phyloP scores from a whole-genome alignment of 2,888 invertebrate species.

The Mechanitis messenoides region DNA sequence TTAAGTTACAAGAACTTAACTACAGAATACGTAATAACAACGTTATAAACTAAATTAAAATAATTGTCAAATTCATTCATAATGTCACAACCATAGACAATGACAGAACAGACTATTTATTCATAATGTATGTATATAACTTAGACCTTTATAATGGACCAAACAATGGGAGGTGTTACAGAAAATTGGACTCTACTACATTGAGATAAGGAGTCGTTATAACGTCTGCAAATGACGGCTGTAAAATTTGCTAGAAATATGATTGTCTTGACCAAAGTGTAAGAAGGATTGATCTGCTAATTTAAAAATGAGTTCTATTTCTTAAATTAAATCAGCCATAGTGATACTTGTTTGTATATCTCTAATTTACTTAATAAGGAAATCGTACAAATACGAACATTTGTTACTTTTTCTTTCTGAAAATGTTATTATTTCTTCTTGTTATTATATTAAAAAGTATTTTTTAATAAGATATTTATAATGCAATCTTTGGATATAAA shows the following conservation, averaged over 20 bases:
- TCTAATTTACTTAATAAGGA: no score
- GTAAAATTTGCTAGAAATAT: constrained; percentile 34
- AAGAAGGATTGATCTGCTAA: constrained; percentile 16
- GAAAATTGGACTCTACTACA: constrained; percentile 30
- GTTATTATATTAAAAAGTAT: no score
- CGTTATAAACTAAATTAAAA: not conserved
- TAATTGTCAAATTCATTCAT: constrained; percentile 24
- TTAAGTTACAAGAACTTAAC: no score
- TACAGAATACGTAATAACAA: no score
- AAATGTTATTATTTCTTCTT: no score
- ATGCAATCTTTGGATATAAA: not conserved
- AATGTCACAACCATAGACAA: constrained; percentile 34
- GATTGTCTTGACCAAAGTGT: constrained; percentile 24
- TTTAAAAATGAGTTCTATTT: not conserved
- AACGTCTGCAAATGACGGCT: constrained; percentile 33
- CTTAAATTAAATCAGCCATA: no score
- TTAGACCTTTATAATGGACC: constrained; percentile 29
- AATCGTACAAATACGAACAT: no score
- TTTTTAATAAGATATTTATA: not conserved
- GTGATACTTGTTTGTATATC: no score
- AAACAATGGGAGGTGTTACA: constrained; percentile 28
- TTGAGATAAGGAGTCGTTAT: constrained; percentile 23
- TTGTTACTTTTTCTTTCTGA: no score
- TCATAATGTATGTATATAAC: constrained; percentile 32
- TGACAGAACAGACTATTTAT: constrained; percentile 30